Percentiles rank a stretch among this genome's conserved stretches.
Conservation (phyloP, 64 coral and sea anemone genomes). For the Montipora efflorescens region DNA sequence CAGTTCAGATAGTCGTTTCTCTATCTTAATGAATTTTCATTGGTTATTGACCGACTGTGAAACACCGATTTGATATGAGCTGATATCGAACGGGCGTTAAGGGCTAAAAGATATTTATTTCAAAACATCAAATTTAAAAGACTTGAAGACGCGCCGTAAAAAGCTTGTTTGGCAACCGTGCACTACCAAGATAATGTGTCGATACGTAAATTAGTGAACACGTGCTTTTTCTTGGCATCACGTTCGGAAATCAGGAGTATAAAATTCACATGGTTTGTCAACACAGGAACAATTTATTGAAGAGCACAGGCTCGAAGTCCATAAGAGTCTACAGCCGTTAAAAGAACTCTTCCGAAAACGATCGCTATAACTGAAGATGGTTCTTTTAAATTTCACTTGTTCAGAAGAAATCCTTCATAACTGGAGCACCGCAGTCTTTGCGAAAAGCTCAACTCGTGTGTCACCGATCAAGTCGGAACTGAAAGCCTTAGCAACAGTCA, state of each 20-base stretch:
- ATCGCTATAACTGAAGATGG: not conserved
- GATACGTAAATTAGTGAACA: not conserved
- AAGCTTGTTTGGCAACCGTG: not conserved
- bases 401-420: not conserved
- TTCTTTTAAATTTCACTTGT: not conserved
- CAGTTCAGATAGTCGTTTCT: not conserved
- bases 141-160: not conserved
- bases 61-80: not conserved
- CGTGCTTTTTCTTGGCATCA: not conserved
- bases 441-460: not conserved
- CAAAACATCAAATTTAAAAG: not conserved
- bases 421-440: not conserved
- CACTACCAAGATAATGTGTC: too few species aligned
- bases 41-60: not conserved
- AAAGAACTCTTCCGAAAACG: not conserved
- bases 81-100: not conserved
- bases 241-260: not conserved
- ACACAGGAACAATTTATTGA: not conserved
- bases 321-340: not conserved
- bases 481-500: constrained; percentile 44
- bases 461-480: constrained; percentile 14
- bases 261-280: not conserved
- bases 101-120: not conserved
- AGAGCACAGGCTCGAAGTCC: not conserved
- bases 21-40: not conserved